Conservation (phyloP, 64 coral and sea anemone genomes). For the Platygyra sinensis region DNA sequence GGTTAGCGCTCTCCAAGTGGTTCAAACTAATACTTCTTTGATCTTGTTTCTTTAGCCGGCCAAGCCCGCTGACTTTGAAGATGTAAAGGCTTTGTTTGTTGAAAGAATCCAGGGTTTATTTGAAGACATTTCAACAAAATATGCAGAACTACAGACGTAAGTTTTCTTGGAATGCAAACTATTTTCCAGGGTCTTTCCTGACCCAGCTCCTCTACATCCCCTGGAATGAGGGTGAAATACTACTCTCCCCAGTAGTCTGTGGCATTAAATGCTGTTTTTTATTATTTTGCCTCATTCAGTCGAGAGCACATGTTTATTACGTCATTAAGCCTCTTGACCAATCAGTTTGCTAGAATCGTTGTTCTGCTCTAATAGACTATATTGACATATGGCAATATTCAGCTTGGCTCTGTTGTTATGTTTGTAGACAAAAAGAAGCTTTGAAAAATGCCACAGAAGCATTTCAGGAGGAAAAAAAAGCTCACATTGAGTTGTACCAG, state of each 20-base stretch:
- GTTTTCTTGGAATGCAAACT: not conserved
- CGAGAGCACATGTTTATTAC: too few relatives aligned
- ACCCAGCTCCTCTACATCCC: too few relatives aligned
- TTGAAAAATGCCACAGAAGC: slow-evolving; percentile 44
- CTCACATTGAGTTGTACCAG: slow-evolving; percentile 58
- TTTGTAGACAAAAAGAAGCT: slow-evolving; percentile 45
- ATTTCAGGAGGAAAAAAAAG: slow-evolving; percentile 58
- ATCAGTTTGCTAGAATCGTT: too few relatives aligned
- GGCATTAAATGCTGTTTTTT: too few relatives aligned
- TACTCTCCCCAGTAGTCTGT: too few relatives aligned
- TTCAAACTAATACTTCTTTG: not conserved
- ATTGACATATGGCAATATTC: too few relatives aligned
- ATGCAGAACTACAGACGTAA: slow-evolving; percentile 59
- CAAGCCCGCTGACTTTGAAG: slow-evolving; percentile 46
- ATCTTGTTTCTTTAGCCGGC: slow-evolving; percentile 26
- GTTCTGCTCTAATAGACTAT: too few relatives aligned
- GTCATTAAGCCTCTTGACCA: too few relatives aligned
- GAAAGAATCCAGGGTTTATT: slow-evolving; percentile 55
- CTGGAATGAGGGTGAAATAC: too few relatives aligned
- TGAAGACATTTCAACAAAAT: slow-evolving; percentile 58
- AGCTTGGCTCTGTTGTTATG: not conserved
- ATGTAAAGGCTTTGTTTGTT: slow-evolving; percentile 39
- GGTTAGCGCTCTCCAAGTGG: too few relatives aligned
- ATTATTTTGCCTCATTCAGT: too few relatives aligned
- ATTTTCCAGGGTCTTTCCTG: too few relatives aligned